Conservation (phyloP, 2,113 vertebrate species). For the Centropristis striata region DNA sequence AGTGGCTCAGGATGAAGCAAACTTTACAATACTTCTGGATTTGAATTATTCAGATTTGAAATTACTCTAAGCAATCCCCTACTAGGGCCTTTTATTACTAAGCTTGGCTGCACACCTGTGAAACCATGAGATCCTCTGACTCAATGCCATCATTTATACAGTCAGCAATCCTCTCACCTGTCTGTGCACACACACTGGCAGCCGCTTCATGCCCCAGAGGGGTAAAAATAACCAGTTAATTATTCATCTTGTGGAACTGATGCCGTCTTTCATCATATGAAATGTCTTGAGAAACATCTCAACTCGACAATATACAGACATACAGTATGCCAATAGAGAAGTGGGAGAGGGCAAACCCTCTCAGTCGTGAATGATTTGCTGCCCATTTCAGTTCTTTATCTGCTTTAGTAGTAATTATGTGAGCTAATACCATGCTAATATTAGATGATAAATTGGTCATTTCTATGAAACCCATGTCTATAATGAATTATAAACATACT, state of each 20-base stretch:
- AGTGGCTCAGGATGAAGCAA: conserved; percentile 33
- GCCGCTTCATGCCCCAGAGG: conserved; percentile 59
- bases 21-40: conserved; percentile 44
- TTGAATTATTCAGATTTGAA: conserved; percentile 70
- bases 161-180: conserved; percentile 83
- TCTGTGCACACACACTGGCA: conserved; percentile 70
- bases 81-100: conserved; percentile 66
- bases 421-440: conserved; percentile 31
- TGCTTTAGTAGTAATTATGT: conserved; percentile 33
- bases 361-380: conserved; percentile 14
- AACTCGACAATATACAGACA: conserved; percentile 36
- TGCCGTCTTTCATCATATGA: conserved; percentile 72
- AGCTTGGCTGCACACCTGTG: conserved; percentile 74
- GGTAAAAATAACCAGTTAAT: conserved; percentile 75
- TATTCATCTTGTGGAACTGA: conserved; percentile 78
- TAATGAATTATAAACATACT: no score
- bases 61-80: conserved; percentile 60
- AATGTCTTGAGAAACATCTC: conserved; percentile 73
- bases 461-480: no score
- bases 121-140: conserved; percentile 73
- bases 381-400: conserved; percentile 31
- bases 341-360: conserved; percentile 4
- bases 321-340: conserved; percentile 18
- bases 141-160: conserved; percentile 79
- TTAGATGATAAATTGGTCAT: not conserved